A percentile compares a stretch with the other conserved stretches of the same genome.
Evolutionary conservation across 2,113 vertebrate species (phyloP).

Genomic region (Numenius arquata): DNA sequence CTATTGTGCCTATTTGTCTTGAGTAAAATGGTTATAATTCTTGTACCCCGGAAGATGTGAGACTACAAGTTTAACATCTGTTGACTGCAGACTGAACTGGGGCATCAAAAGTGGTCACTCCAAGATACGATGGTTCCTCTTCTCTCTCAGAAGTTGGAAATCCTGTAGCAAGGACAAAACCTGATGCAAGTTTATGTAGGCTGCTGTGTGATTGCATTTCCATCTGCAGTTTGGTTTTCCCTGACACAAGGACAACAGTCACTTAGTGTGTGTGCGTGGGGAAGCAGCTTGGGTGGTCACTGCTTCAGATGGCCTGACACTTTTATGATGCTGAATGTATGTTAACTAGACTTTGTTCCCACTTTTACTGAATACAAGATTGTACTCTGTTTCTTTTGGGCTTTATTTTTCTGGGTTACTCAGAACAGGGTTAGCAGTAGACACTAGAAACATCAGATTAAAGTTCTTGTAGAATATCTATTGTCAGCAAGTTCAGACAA

Average conservation of each 20-base stretch:
- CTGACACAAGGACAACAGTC: neutral
- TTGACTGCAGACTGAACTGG: neutral
- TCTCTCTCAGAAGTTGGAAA: accelerated
- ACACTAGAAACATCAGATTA: neutral
- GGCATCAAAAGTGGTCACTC: neutral
- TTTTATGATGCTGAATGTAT: neutral
- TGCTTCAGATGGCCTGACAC: neutral
- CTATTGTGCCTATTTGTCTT: neutral
- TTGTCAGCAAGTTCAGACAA: neutral
- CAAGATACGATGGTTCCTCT: neutral
- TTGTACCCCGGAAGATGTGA: neutral
- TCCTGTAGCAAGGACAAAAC: neutral
- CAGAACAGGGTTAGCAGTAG: neutral
- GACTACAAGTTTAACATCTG: neutral
- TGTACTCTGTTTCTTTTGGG: neutral
- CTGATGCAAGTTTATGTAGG: accelerated
- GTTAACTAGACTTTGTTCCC: neutral
- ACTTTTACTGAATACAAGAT: neutral
- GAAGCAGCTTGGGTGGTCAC: neutral
- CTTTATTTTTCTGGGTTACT: neutral
- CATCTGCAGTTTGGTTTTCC: neutral
- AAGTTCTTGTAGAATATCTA: neutral
- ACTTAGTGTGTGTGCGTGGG: accelerated
- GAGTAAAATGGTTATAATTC: neutral
- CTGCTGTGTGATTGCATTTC: neutral